Evolutionary conservation across 2,797 vertebrate genomes (phyloP), one percentile per base, ranked within the genome.

Genomic region (Rhadinocentrus ornatus): DNA sequence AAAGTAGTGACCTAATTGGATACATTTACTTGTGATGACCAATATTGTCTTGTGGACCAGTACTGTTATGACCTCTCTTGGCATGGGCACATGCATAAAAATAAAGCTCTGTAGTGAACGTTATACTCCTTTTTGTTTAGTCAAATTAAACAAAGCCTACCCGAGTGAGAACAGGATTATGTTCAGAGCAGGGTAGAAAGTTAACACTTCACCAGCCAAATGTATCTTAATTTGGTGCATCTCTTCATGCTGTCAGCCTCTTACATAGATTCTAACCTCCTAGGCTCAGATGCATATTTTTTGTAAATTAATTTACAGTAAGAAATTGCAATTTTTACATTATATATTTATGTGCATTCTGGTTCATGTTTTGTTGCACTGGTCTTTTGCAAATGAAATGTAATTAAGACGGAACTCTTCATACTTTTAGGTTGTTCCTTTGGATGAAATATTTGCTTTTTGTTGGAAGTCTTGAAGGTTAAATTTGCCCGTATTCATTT

Each of bases 131-230:
- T 37, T 46, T 64, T 78, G 73, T 81, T 80, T 72, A 73, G 69
- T 73, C 62, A 79, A 75, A 83, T 73, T 46, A 78, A 86, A 75
- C 67, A 3, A 70, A 65, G 71, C 71, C 78, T 87, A 83, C 76
- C 80, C 78, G 75, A 70, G 68, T 52, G 72, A 69, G 73, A 72
- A 64, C 66, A 68, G 83, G 76, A 82, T 83, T 83, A 84, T 61
- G 69, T 79, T 76, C 73, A 69, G 34, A 69, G 55, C 69, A 35
- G 46, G 59, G 69, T 56, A 60, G 41, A 72, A 69, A 73, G 56
- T 73, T 75, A 83, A 84, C 75, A 71, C 80, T 73, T 75, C 41
- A 53, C 24, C 26, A 13, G 44, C 70, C 60, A 63, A 64, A 68
- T 79, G 41, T 56, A 39, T 29, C 12, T 71, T 62, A 65, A 62